Percentiles rank a stretch among this genome's conserved stretches.
phyloP scores from a whole-genome alignment of 1,140 invertebrate species.

The Harpegnathos saltator region DNA sequence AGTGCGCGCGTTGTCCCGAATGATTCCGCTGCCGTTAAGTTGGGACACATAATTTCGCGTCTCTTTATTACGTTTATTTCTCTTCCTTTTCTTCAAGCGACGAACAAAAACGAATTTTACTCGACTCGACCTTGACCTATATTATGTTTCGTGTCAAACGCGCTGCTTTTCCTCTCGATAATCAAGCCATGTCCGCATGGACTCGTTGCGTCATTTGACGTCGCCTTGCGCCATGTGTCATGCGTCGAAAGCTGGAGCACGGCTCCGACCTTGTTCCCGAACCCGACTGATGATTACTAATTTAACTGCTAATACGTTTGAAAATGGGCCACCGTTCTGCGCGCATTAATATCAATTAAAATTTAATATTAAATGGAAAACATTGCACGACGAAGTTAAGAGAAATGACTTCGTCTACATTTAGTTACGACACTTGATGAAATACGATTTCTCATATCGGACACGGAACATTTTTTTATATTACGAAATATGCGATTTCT shows the following conservation, averaged over 20 bases:
- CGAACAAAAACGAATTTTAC: conserved; percentile 20
- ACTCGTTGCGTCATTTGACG: conserved; percentile 9
- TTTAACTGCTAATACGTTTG: conserved; percentile 45
- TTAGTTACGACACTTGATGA: conserved; percentile 18
- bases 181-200: conserved; percentile 23
- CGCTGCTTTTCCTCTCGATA: conserved; percentile 42
- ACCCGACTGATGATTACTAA: conserved; percentile 49
- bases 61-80: neutral
- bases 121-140: conserved; percentile 35
- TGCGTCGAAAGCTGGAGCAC: neutral
- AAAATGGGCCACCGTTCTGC: conserved; percentile 20
- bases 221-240: neutral
- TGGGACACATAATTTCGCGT: neutral
- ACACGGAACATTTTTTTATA: neutral
- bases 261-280: conserved; percentile 28
- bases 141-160: conserved; percentile 20
- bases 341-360: conserved; percentile 47
- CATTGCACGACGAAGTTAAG: neutral
- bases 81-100: neutral
- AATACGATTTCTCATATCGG: neutral
- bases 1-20: neutral
- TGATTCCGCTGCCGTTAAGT: neutral
- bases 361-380: conserved; percentile 34
- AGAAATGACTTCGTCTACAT: neutral
- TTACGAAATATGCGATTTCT: too few relatives aligned